A percentile compares a stretch with the other conserved stretches of the same genome.
These are phyloP conservation scores for Malacoraja senta DNA, from an alignment of 2,797 vertebrate species.

Conservation along the genomic window DNA sequence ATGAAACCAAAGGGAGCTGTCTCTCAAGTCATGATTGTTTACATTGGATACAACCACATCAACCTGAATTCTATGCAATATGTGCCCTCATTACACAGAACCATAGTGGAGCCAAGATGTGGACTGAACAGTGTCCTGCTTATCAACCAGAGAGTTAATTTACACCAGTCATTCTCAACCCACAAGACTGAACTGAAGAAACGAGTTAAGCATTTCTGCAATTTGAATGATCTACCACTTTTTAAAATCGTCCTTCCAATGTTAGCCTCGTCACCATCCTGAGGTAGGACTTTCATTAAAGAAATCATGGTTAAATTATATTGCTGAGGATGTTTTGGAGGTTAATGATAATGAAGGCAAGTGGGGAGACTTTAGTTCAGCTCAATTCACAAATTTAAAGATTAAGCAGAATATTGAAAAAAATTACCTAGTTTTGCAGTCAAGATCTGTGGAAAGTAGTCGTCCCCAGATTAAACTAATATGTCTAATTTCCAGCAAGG, in stretches of 20 bases:
- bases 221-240: background rate
- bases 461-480: background rate
- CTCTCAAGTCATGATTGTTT: background rate
- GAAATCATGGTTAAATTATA: background rate
- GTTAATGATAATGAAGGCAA: background rate
- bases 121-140: background rate
- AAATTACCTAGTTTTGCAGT: background rate
- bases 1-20: background rate
- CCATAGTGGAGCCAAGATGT: background rate
- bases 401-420: background rate
- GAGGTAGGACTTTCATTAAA: background rate
- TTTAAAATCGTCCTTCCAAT: background rate
- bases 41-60: background rate
- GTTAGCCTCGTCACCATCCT: background rate
- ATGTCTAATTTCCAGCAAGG: background rate
- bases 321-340: background rate
- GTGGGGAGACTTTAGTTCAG: background rate
- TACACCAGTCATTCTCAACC: too few species aligned
- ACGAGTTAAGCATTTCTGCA: background rate
- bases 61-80: background rate
- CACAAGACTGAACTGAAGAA: background rate
- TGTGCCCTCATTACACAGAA: background rate
- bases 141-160: too few species aligned
- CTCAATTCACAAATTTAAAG: background rate
- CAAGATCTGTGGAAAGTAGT: background rate